Conservation (phyloP, 2,888 invertebrate genomes). For the Calameuta pallipes region DNA sequence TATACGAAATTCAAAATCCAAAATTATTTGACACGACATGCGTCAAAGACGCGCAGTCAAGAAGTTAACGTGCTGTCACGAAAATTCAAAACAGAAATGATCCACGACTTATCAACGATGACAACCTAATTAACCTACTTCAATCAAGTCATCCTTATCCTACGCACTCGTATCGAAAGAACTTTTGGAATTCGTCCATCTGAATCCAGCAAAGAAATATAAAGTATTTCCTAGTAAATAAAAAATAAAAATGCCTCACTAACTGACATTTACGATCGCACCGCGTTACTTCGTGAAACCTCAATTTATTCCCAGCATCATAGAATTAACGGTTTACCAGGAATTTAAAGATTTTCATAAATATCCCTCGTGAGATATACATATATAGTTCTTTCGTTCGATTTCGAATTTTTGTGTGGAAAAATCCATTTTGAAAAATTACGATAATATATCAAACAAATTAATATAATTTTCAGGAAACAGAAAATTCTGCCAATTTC, state of each 20-base stretch:
- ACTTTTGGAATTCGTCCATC: background rate
- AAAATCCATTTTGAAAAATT: constrained; percentile 20
- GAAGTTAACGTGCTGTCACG: constrained; percentile 18
- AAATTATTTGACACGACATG: background rate
- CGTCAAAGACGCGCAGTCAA: constrained; percentile 33
- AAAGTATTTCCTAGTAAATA: background rate
- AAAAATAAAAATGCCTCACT: background rate
- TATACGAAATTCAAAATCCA: too few relatives aligned
- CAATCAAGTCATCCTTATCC: background rate
- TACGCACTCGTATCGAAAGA: background rate
- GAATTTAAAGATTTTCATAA: background rate
- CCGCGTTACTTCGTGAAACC: background rate
- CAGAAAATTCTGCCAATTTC: background rate
- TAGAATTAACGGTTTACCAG: background rate
- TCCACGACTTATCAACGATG: constrained; percentile 27
- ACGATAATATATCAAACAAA: background rate
- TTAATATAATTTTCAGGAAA: background rate
- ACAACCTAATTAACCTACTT: constrained; percentile 19
- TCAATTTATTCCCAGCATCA: background rate
- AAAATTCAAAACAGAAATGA: constrained; percentile 29
- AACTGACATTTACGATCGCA: background rate
- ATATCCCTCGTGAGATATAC: background rate
- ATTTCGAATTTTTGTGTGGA: constrained; percentile 17
- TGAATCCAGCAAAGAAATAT: background rate
- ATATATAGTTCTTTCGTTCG: constrained; percentile 3